Percentiles rank a stretch among this genome's conserved stretches.
These are phyloP conservation scores for Alloscopus bannaensis DNA, from an alignment of 2,888 invertebrate species.

Conservation along the genomic window DNA sequence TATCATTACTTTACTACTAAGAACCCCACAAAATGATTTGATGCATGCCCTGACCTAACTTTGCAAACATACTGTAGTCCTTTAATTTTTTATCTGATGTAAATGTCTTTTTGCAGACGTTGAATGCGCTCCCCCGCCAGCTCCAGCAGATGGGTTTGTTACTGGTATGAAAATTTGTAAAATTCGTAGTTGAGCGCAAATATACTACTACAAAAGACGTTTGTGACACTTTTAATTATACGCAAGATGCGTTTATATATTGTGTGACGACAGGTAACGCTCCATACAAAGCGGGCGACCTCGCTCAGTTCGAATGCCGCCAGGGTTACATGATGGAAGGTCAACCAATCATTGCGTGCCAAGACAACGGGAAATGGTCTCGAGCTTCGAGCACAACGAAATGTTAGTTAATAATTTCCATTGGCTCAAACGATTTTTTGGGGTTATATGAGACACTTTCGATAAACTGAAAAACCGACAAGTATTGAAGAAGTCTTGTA, in stretches of 20 bases:
- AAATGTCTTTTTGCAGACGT: slow-evolving; percentile 80
- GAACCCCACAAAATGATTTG: not conserved
- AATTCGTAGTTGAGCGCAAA: no score
- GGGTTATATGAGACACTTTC: no score
- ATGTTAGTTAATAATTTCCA: no score
- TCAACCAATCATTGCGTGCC: slow-evolving; percentile 90
- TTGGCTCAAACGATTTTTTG: no score
- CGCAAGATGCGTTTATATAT: no score
- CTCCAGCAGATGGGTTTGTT: slow-evolving; percentile 86
- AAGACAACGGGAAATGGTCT: slow-evolving; percentile 88
- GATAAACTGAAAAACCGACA: no score
- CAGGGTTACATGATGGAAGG: slow-evolving; percentile 93
- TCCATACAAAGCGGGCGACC: slow-evolving; percentile 89
- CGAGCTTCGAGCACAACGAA: slow-evolving; percentile 78
- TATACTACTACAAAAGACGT: no score
- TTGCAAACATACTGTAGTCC: not conserved
- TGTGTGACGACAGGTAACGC: no score
- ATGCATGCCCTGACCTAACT: not conserved
- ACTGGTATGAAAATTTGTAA: no score
- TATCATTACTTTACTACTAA: not conserved
- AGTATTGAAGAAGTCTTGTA: slow-evolving; percentile 1
- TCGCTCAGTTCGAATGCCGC: slow-evolving; percentile 91
- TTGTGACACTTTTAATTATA: no score
- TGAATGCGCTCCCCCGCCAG: slow-evolving; percentile 85
- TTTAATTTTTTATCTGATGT: not conserved